Conservation (phyloP, 2,797 vertebrate species). For the Caiman crocodilus region DNA sequence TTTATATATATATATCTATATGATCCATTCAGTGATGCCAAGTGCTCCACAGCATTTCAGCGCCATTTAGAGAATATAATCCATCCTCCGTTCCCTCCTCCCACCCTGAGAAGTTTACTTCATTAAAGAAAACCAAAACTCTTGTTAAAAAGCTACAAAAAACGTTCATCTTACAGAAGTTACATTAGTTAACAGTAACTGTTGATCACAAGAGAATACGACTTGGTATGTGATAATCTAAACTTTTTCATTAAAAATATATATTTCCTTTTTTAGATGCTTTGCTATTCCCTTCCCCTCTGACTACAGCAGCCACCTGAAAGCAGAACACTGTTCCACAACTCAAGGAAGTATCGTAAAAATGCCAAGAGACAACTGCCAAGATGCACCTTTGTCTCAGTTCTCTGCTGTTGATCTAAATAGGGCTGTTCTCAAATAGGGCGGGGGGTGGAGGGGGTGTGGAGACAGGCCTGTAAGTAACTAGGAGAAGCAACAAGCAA, state of each 20-base stretch:
- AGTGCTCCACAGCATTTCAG: constrained; percentile 46
- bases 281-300: neutral
- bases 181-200: constrained; percentile 21
- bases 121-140: constrained; percentile 69
- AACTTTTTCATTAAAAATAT: constrained; percentile 42
- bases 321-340: constrained; percentile 25
- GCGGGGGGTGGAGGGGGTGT: neutral
- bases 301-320: neutral
- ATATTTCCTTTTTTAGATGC: neutral
- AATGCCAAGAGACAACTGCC: rapidly evolving
- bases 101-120: constrained; percentile 55
- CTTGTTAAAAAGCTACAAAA: constrained; percentile 39
- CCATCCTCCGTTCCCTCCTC: neutral
- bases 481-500: neutral
- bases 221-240: constrained; percentile 15
- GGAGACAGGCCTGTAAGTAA: neutral
- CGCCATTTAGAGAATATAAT: constrained; percentile 56
- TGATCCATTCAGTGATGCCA: constrained; percentile 35
- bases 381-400: neutral
- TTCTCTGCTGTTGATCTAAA: neutral
- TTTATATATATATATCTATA: constrained; percentile 41
- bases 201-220: constrained; percentile 30
- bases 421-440: neutral
- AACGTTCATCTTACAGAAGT: constrained; percentile 31
- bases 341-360: neutral